Base-by-base conservation (phyloP, 1,140 invertebrate species). In the Oreohelix idahoensis region DNA sequence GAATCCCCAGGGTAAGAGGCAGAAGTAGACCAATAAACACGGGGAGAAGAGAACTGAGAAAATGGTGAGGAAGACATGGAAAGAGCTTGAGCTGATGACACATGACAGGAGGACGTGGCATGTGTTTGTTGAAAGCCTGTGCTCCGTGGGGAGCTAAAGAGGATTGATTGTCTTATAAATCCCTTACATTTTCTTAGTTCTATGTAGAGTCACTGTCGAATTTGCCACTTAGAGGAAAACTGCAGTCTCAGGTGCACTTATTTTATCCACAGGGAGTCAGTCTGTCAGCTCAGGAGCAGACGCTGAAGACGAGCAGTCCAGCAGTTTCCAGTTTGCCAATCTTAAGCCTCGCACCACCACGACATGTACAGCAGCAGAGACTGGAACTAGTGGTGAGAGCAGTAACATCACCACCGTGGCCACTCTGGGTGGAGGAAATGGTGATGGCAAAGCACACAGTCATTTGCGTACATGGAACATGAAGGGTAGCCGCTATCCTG, bases 261-360 rank as follows among this genome's bases (percentile, higher is more conserved):
- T 58, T 23, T 58, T 58, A 58, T 58, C 23, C 39, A 49, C 80
- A 82, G 84, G 85, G 49, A 89, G 83, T 66, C 79, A 58, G 49
- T 84, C 81, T 23, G 83, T 85, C 32, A 86, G 84, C 51, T 88
- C 87, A 26, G 84, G 85, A 42, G 88, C 84, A 8, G 90, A 90
- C 10, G 84, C 79, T 1, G 87, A 88, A 79, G 87, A 88, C 69
- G 88, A 89, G 69, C 88, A 87, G 49, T 88, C 90, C 23, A 89
- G 89, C 82, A 91, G 90, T 85, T 91, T 90, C 77, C 89, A 90
- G 66, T 89, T 90, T 78, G 88, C 88, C 81, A 87, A 89, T 49
- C 29, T 71, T 13, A 76, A 70, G 32, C 32, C 74, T 49, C 36
- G 71, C 11, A n/a, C 35, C 13, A 4, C 15, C 20, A 26, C 51